phyloP scores from a whole-genome alignment of 2,888 invertebrate species.

The Drosophila ezoana region DNA sequence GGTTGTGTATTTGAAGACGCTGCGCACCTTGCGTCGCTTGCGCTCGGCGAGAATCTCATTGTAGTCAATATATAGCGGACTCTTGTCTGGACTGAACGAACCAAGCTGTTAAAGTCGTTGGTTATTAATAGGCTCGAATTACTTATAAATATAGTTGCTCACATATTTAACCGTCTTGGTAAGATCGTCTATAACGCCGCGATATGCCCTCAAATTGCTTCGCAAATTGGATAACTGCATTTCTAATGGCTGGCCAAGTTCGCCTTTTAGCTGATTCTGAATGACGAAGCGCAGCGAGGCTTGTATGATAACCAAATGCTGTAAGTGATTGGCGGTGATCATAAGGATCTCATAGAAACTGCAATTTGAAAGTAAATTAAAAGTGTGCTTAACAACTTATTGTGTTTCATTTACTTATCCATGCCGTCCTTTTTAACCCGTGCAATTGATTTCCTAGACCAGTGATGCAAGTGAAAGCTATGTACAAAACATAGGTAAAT shows the following conservation, averaged over 20 bases:
- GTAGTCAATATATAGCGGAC: slow-evolving; percentile 82
- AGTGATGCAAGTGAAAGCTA: slow-evolving; percentile 84
- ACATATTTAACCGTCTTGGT: slow-evolving; percentile 82
- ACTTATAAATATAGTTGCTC: slow-evolving; percentile 30
- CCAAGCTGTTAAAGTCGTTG: slow-evolving; percentile 66
- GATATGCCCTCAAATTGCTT: slow-evolving; percentile 71
- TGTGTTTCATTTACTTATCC: slow-evolving; percentile 53
- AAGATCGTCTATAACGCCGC: slow-evolving; percentile 70
- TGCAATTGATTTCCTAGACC: slow-evolving; percentile 81
- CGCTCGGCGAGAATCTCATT: slow-evolving; percentile 78
- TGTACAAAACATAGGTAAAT: neutral
- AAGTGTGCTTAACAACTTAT: neutral
- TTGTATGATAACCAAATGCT: slow-evolving; percentile 81
- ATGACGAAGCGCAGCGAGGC: slow-evolving; percentile 79
- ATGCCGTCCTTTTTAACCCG: slow-evolving; percentile 63
- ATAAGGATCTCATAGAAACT: slow-evolving; percentile 84
- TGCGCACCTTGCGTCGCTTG: slow-evolving; percentile 73
- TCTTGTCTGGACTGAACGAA: slow-evolving; percentile 80
- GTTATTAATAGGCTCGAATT: neutral
- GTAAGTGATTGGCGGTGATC: slow-evolving; percentile 83
- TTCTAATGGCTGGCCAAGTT: slow-evolving; percentile 66
- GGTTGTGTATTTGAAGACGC: slow-evolving; percentile 81
- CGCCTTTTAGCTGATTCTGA: slow-evolving; percentile 43
- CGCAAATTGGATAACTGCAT: slow-evolving; percentile 59
- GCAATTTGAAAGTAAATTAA: slow-evolving; percentile 7